Conservation (phyloP, 2,113 vertebrate species). For the Nothobranchius kuhntae region DNA sequence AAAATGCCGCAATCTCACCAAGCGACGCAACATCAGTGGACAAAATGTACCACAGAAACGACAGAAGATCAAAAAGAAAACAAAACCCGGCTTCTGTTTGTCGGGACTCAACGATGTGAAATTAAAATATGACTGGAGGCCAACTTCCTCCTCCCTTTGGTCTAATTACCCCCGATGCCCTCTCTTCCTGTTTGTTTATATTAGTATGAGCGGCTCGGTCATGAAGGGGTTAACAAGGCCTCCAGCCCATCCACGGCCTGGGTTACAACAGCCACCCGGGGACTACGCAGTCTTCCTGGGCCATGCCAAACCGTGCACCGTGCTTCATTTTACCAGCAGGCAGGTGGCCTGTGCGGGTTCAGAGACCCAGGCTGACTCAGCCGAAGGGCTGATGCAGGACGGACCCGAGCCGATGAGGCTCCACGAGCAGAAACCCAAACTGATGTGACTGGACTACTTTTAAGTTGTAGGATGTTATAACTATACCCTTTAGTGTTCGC, state of each 20-base stretch:
- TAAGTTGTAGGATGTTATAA: conserved; percentile 4
- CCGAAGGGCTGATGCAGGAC: conserved; percentile 1
- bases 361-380: not conserved
- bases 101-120: conserved; percentile 26
- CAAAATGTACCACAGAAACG: conserved; percentile 56
- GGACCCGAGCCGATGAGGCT: conserved; percentile 34
- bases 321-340: conserved; percentile 4
- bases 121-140: conserved; percentile 34
- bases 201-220: conserved; percentile 62
- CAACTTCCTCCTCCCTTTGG: conserved; percentile 61
- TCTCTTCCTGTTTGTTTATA: conserved; percentile 82
- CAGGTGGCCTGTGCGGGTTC: conserved; percentile 8
- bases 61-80: conserved; percentile 11
- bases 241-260: conserved; percentile 71
- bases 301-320: conserved; percentile 34
- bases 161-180: conserved; percentile 75
- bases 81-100: conserved; percentile 3
- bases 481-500: not conserved
- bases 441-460: conserved; percentile 18
- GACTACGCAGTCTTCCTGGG: conserved; percentile 56
- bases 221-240: conserved; percentile 79
- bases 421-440: conserved; percentile 10
- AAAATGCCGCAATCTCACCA: conserved; percentile 58
- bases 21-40: conserved; percentile 46
- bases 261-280: conserved; percentile 61